A percentile compares a stretch with the other conserved stretches of the same genome.
phyloP scores from a whole-genome alignment of 2,888 invertebrate species.

The Synergus umbraculus region DNA sequence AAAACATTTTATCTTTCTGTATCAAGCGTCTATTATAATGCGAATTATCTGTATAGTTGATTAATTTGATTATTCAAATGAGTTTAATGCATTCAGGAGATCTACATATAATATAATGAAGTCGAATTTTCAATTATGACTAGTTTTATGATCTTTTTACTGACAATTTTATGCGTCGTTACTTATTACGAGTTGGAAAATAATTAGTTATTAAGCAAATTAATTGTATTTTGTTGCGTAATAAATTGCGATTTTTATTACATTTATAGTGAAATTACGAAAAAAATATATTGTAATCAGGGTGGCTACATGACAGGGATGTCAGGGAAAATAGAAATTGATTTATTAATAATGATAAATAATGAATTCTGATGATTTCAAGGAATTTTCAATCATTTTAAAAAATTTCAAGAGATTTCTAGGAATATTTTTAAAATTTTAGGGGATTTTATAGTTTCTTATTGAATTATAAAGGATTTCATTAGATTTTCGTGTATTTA shows the following conservation, averaged over 20 bases:
- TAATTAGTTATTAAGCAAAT: background rate
- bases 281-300: background rate
- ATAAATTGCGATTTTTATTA: too few species aligned
- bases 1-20: background rate
- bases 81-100: background rate
- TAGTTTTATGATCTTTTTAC: background rate
- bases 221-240: background rate
- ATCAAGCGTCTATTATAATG: background rate
- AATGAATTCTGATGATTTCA: too few species aligned
- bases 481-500: too few species aligned
- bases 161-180: background rate
- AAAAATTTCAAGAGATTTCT: too few species aligned
- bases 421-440: too few species aligned
- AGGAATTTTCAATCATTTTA: too few species aligned
- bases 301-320: too few species aligned
- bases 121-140: background rate
- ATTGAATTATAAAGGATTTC: too few species aligned
- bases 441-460: too few species aligned
- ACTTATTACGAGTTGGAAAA: conserved; percentile 3
- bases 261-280: background rate
- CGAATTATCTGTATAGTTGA: background rate
- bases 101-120: background rate
- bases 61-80: background rate
- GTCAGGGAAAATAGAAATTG: too few species aligned
- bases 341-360: too few species aligned